phyloP scores from a whole-genome alignment of 2,888 invertebrate genomes.

The Quadroppia sp. region DNA sequence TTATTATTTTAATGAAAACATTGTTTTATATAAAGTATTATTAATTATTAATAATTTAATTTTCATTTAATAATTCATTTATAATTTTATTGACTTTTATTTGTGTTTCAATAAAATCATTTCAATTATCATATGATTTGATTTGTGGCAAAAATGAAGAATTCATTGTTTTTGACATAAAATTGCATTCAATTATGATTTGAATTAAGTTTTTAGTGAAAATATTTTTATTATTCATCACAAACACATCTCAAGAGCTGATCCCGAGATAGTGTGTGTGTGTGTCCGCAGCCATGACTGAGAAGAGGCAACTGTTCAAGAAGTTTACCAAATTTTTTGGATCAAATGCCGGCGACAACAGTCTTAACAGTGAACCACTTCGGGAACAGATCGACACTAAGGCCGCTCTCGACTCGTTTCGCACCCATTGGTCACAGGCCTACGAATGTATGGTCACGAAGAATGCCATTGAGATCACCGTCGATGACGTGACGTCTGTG shows the following conservation, averaged over 20 bases:
- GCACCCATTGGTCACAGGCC: conserved; percentile 48
- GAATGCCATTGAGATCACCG: conserved; percentile 38
- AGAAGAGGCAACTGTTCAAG: conserved; percentile 11
- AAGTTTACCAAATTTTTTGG: conserved; percentile 12
- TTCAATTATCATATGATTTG: background rate
- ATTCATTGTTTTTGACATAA: background rate
- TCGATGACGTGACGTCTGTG: conserved; percentile 83
- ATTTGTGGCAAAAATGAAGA: background rate
- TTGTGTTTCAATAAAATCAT: background rate
- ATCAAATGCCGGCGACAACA: background rate
- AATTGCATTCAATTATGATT: background rate
- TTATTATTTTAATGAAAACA: background rate
- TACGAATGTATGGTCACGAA: conserved; percentile 45
- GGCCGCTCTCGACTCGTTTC: conserved; percentile 46
- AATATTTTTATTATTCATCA: background rate
- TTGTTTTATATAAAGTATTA: background rate
- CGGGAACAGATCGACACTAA: conserved; percentile 15
- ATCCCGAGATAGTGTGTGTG: background rate
- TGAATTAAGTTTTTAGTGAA: too few relatives aligned
- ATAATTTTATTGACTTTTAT: background rate
- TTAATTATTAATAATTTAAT: background rate
- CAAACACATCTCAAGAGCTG: background rate
- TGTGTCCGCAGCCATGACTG: background rate
- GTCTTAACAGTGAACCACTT: background rate
- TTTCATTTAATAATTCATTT: background rate